phyloP scores from a whole-genome alignment of 2,797 vertebrate genomes.

The Antennarius maculatus region DNA sequence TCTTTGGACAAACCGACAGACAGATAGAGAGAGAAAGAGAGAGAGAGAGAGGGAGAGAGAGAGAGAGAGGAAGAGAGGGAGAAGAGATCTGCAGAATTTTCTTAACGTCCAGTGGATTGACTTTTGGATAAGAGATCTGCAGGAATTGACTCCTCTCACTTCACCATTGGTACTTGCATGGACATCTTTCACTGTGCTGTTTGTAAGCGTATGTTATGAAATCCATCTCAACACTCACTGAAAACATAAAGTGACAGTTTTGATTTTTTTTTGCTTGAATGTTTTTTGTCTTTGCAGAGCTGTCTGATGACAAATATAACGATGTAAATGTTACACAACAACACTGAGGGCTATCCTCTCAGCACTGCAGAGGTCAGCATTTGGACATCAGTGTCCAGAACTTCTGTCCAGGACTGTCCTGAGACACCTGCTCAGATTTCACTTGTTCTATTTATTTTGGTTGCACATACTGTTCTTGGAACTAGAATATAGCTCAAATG shows the following conservation, averaged over 20 bases:
- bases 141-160: conserved; percentile 65
- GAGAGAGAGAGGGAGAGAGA: too few relatives aligned
- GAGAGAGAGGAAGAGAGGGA: too few relatives aligned
- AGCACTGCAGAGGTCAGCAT: conserved; percentile 30
- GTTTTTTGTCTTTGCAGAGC: conserved; percentile 34
- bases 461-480: not conserved
- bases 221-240: conserved; percentile 7
- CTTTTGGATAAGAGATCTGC: conserved; percentile 59
- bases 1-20: too few relatives aligned
- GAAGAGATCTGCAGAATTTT: too few relatives aligned
- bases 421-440: conserved; percentile 2
- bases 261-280: not conserved
- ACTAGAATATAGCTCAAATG: not conserved
- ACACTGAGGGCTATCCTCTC: conserved; percentile 45
- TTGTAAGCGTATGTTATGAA: not conserved
- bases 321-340: conserved; percentile 51
- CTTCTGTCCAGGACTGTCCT: conserved; percentile 8
- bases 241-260: conserved; percentile 31
- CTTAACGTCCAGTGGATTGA: too few relatives aligned
- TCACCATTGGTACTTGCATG: conserved; percentile 57
- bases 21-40: conserved; percentile 3
- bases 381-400: conserved; percentile 13
- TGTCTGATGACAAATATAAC: conserved; percentile 36
- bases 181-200: not conserved
- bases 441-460: not conserved